Base-by-base conservation (phyloP, 2,888 invertebrate species). In the Girardia tigrina region DNA sequence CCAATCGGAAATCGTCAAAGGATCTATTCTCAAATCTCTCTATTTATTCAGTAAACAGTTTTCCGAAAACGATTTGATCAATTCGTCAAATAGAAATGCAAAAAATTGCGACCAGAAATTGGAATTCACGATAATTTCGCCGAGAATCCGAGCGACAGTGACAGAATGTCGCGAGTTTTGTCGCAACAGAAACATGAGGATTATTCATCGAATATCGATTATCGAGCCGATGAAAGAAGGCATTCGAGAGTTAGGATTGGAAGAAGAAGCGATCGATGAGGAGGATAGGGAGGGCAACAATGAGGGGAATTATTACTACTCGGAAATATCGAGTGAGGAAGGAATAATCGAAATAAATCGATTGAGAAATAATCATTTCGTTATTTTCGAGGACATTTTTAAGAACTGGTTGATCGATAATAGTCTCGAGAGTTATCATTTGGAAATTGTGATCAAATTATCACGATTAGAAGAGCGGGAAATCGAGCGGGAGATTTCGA, bases 311-410 rank as follows among this genome's bases (percentile, higher is more conserved):
- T 12, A 56, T 23, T 26, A 71, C 27, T 71, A 26, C 26, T 28
- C 27, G 4, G 74, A 74, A 56, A 69, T 74, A 2, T 74, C 74
- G 4, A 12, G 26, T 12, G 74, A 74, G 27, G 74, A 74, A 74
- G 74, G 74, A 8, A 56, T 74, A 26, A 74, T 74, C 28, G 74
- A 74, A 74, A 26, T 74, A 23, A 74, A 26, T 2, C 26, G 69
- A 12, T 56, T 74, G n/a, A n/a, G 69, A 26, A 70, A 69, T 28
- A 74, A 74, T 74, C 74, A 74, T 29, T 42, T 26, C 27, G 74
- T 56, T 4, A 69, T 74, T 6, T 74, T 74, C 69, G 74, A 74
- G 20, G 74, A 74, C 26, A 29, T 74, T 28, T 74, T 74, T 20
- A 74, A 74, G 26, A 69, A 6, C 16, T 74, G 42, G 56, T 28